Conservation (phyloP, 2,888 invertebrate genomes). For the Oscheius sp. region DNA sequence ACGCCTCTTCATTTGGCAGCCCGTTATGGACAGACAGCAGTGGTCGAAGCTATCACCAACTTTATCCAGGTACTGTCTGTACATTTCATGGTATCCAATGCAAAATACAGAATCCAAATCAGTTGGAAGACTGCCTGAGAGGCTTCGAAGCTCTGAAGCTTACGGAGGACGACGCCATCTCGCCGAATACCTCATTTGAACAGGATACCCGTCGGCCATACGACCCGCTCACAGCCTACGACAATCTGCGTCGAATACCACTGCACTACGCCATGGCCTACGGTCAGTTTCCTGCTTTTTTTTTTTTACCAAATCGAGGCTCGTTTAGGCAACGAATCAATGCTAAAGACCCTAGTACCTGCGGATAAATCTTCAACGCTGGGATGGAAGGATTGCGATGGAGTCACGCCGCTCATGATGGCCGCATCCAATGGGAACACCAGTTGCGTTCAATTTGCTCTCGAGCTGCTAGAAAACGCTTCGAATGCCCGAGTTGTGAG, state of each 20-base stretch:
- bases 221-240: conserved; percentile 9
- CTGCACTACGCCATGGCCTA: conserved; percentile 39
- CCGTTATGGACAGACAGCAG: background rate
- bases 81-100: too few species aligned
- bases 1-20: conserved; percentile 97
- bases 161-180: background rate
- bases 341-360: background rate
- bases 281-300: conserved; percentile 1
- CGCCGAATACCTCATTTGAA: background rate
- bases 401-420: conserved; percentile 18
- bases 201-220: background rate
- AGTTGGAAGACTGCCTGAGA: background rate
- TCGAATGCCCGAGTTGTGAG: background rate
- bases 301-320: background rate
- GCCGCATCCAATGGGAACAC: conserved; percentile 5
- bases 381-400: conserved; percentile 16
- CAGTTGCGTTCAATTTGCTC: background rate
- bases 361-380: background rate
- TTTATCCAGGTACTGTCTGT: background rate
- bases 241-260: conserved; percentile 29
- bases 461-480: background rate
- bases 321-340: background rate
- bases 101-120: background rate
- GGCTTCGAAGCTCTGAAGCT: background rate
- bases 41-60: conserved; percentile 5